phyloP scores from a whole-genome alignment of 2,113 vertebrate genomes.

The Leuciscus idus region DNA sequence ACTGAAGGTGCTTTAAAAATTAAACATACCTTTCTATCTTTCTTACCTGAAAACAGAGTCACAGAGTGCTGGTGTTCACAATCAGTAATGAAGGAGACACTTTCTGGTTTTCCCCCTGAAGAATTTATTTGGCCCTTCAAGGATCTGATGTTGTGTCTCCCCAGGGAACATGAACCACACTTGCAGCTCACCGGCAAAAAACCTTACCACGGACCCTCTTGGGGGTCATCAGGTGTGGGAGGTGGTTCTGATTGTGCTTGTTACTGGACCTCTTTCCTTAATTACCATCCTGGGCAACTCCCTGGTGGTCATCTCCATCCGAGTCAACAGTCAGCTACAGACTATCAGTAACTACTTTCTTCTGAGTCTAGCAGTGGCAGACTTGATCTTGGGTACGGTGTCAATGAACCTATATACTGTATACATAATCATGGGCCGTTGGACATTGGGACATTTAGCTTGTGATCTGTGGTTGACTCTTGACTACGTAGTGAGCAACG shows the following conservation, averaged over 20 bases:
- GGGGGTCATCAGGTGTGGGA: conserved; percentile 72
- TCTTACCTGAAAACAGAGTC: background rate
- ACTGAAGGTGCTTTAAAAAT: background rate
- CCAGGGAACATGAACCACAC: conserved; percentile 70
- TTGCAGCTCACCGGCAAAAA: conserved; percentile 60
- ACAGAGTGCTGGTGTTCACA: background rate
- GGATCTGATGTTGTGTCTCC: conserved; percentile 25
- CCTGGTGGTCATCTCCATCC: conserved; percentile 80
- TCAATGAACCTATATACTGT: conserved; percentile 84
- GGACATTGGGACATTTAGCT: conserved; percentile 76
- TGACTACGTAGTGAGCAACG: conserved; percentile 83
- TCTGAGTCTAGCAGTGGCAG: conserved; percentile 80
- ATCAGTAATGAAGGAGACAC: background rate
- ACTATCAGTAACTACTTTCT: conserved; percentile 84
- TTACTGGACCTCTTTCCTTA: conserved; percentile 75
- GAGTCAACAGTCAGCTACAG: conserved; percentile 79
- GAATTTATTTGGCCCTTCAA: conserved; percentile 36
- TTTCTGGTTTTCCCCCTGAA: conserved; percentile 36
- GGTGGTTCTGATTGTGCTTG: conserved; percentile 74
- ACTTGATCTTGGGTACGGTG: conserved; percentile 79
- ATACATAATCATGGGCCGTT: conserved; percentile 78
- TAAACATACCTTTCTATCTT: conserved; percentile 6
- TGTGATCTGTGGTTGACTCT: conserved; percentile 82
- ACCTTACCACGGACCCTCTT: conserved; percentile 60
- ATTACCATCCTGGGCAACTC: conserved; percentile 80